These are phyloP conservation scores for Oryzias celebensis DNA, from an alignment of 2,113 vertebrate genomes.

Conservation along the genomic window DNA sequence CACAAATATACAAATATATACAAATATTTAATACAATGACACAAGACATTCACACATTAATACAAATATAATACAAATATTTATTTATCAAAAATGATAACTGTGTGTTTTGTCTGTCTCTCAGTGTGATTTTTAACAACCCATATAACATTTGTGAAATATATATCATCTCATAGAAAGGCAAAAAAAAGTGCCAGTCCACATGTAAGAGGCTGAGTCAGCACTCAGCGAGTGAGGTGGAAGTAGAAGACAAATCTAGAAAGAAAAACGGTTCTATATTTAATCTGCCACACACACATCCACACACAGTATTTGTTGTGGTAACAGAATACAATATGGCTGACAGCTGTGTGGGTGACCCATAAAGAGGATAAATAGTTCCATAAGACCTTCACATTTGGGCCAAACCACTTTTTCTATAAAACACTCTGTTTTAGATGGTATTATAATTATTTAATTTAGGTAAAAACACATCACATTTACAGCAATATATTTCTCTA, in stretches of 20 bases:
- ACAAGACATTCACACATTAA: no score
- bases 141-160: background rate
- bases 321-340: slow-evolving; percentile 56
- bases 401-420: slow-evolving; percentile 16
- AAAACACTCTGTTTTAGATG: slow-evolving; percentile 26
- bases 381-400: slow-evolving; percentile 55
- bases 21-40: no score
- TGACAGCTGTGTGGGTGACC: slow-evolving; percentile 56
- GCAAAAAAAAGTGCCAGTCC: background rate
- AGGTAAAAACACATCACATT: no score
- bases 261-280: slow-evolving; percentile 20
- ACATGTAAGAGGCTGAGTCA: background rate
- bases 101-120: no score
- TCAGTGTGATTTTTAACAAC: no score
- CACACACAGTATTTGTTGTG: slow-evolving; percentile 55
- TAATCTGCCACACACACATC: slow-evolving; percentile 16
- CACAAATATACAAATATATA: no score
- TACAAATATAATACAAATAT: no score
- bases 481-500: no score
- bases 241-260: slow-evolving; percentile 44
- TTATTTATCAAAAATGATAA: no score
- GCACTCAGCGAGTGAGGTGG: slow-evolving; percentile 6
- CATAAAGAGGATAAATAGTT: slow-evolving; percentile 43
- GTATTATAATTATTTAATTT: background rate
- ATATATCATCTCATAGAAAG: background rate